Evolutionary conservation across 2,797 vertebrate species (phyloP).

Genomic region (Telmatherina bonti): DNA sequence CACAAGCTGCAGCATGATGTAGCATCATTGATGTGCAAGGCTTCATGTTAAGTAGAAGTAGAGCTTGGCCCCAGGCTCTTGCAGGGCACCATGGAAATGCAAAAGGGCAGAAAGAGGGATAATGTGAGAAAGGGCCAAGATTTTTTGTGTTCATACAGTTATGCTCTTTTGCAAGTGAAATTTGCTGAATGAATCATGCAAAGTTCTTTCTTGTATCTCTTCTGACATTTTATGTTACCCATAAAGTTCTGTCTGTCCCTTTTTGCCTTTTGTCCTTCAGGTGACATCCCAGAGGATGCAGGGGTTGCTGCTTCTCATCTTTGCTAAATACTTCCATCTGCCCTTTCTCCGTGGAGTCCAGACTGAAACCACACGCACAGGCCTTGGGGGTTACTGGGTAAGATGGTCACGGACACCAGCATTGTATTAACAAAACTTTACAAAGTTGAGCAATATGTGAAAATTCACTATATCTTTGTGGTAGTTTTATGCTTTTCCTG

Average conservation of each 20-base stretch:
- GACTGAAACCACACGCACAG: constrained; percentile 95
- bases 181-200: constrained; percentile 20
- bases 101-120: constrained; percentile 20
- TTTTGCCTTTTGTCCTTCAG: constrained; percentile 70
- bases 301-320: constrained; percentile 92
- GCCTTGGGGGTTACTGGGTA: constrained; percentile 98
- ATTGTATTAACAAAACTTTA: constrained; percentile 17
- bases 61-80: constrained; percentile 39
- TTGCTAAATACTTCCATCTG: constrained; percentile 96
- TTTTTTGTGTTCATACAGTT: constrained; percentile 3
- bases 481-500: constrained; percentile 9
- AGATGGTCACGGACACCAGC: constrained; percentile 58
- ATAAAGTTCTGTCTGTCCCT: constrained; percentile 9
- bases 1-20: constrained; percentile 33
- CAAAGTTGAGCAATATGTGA: background rate
- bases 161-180: constrained; percentile 11
- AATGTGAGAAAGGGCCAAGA: background rate
- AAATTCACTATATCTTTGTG: background rate
- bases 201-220: constrained; percentile 25
- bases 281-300: constrained; percentile 97
- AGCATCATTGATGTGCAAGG: constrained; percentile 35
- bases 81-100: constrained; percentile 51
- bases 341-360: constrained; percentile 94
- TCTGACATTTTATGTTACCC: constrained; percentile 4
- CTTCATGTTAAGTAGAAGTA: constrained; percentile 40